Base-by-base conservation (phyloP, 1,140 invertebrate genomes). In the Acromyrmex echinatior region DNA sequence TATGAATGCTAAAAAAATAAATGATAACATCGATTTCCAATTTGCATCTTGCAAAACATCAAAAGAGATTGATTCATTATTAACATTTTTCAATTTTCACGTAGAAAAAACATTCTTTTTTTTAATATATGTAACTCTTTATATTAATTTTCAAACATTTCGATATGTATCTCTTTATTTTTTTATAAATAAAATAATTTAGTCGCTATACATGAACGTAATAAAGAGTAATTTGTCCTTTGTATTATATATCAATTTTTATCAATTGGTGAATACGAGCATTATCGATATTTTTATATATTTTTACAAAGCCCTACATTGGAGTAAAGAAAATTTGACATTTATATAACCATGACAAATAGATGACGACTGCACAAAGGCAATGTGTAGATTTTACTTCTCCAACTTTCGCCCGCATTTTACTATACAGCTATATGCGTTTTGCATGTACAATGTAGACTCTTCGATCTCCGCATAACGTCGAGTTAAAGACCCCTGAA, bases 401-500 rank as follows among this genome's bases (percentile, higher is more conserved):
- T 84, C 28, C 80, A 76, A 84, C 80, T 84, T 74, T 84, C 56
- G 80, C 39, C 56, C 25, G 56, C 80, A 62, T 84, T 84, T 84
- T 74, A 51, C 56, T 49, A 62, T 74, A 60, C 25, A 31, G 35
- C 31, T 62, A 74, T 62, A 62, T 68, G 56, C 39, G 56, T 84
- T 84, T 84, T 84, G 80, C 80, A 84, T 84, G 39, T 84, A 84
- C 80, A 84, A 84, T 84, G 56, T 62, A 58, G 58, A 62, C 70
- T 77, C 35, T 80, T 88, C 86, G 89, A 90, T 91, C 74, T 78
- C 70, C 62, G 76, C 31, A 65, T 81, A 88, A 90, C 88, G 53
- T 90, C 88, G 76, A 91, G 88, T 91, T 91, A 90, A 91, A 90
- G 88, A 91, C 68, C 89, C 89, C 80, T 58, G 88, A 58, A 87